phyloP scores from a whole-genome alignment of 2,888 invertebrate species.

The Melanophora roralis region DNA sequence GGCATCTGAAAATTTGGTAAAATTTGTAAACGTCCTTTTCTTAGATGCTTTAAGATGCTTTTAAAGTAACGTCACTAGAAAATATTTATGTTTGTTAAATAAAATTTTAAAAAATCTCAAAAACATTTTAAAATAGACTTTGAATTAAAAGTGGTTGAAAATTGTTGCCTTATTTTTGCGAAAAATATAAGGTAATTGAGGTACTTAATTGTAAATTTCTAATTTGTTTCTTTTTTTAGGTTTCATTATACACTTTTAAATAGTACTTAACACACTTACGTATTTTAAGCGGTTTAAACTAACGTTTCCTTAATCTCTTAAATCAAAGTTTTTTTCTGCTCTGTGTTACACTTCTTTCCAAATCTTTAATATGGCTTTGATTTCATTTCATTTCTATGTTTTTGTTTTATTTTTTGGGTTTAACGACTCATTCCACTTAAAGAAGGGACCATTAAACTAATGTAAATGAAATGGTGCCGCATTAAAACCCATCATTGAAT shows the following conservation, averaged over 20 bases:
- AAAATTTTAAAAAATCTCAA: too few relatives aligned
- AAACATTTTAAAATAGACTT: too few relatives aligned
- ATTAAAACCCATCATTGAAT: conserved; percentile 53
- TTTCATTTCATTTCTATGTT: neutral
- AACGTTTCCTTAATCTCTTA: conserved; percentile 43
- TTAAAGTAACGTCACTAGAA: too few relatives aligned
- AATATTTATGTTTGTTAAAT: too few relatives aligned
- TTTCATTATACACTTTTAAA: too few relatives aligned
- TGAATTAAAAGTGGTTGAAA: too few relatives aligned
- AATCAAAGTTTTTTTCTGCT: neutral
- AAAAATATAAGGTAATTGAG: too few relatives aligned
- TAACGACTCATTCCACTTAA: neutral
- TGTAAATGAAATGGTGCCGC: conserved; percentile 58
- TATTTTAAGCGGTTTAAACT: conserved; percentile 56
- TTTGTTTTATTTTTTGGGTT: neutral
- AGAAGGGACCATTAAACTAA: conserved; percentile 42
- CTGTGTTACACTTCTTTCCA: neutral
- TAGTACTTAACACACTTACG: conserved; percentile 32
- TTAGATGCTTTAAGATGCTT: too few relatives aligned
- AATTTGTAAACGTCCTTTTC: too few relatives aligned
- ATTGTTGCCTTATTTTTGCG: too few relatives aligned
- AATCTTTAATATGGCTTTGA: neutral
- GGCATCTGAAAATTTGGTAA: too few relatives aligned
- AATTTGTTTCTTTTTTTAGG: conserved; percentile 40
- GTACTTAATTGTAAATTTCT: conserved; percentile 49